Conservation (phyloP, 2,888 invertebrate species). For the Synergus laeviventris region DNA sequence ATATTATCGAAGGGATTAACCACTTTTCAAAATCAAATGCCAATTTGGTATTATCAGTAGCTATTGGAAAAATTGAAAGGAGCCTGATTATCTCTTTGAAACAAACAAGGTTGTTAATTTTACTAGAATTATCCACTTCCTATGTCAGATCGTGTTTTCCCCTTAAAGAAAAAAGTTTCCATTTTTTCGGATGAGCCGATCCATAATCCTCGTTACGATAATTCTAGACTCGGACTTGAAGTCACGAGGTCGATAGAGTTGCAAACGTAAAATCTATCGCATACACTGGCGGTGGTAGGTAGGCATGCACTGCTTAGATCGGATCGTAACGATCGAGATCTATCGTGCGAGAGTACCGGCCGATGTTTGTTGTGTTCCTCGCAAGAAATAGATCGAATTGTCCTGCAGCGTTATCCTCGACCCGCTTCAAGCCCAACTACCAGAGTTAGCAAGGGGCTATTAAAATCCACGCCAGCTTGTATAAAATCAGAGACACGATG, state of each 20-base stretch:
- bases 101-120: slow-evolving; percentile 21
- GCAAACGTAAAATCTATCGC: slow-evolving; percentile 30
- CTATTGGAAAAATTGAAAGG: not conserved
- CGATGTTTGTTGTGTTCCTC: slow-evolving; percentile 25
- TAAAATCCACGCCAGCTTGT: slow-evolving; percentile 45
- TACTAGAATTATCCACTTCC: slow-evolving; percentile 10
- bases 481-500: slow-evolving; percentile 27
- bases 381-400: slow-evolving; percentile 58
- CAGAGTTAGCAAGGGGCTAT: slow-evolving; percentile 41
- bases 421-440: slow-evolving; percentile 57
- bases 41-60: not conserved
- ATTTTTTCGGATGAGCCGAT: slow-evolving; percentile 11
- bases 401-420: slow-evolving; percentile 67
- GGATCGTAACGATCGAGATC: slow-evolving; percentile 13
- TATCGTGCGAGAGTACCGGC: slow-evolving; percentile 20
- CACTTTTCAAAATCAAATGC: too few species aligned
- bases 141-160: slow-evolving; percentile 17
- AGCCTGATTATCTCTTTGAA: not conserved
- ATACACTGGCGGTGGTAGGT: slow-evolving; percentile 27
- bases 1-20: too few species aligned
- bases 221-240: slow-evolving; percentile 28
- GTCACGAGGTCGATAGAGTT: slow-evolving; percentile 36
- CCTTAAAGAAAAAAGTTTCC: not conserved
- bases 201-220: slow-evolving; percentile 35
- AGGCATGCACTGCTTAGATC: slow-evolving; percentile 25